Evolutionary conservation across 1,140 invertebrate genomes (phyloP).

Genomic region (Conus betulinus): DNA sequence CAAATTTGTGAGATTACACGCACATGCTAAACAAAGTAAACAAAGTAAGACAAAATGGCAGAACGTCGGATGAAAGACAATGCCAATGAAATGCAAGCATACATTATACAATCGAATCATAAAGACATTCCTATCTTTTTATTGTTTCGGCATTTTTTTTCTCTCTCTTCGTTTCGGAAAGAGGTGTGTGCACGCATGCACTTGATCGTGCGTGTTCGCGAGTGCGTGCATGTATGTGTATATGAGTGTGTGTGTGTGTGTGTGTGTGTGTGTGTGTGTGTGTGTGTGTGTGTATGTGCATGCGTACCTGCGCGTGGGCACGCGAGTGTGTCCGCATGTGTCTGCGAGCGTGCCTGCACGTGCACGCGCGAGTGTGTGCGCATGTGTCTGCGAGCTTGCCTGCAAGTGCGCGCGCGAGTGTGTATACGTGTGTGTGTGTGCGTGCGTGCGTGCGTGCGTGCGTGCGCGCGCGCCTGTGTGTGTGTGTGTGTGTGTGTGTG

Average conservation of each 20-base stretch:
- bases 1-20: no score
- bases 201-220: no score
- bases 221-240: not conserved
- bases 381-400: not conserved
- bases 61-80: no score
- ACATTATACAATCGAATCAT: no score
- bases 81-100: no score
- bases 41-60: no score
- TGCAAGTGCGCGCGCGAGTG: no score
- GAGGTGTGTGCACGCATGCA: no score
- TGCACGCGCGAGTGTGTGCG: not conserved
- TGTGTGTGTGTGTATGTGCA: not conserved
- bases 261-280: slow-evolving; percentile 20
- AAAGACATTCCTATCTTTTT: not conserved
- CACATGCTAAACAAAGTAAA: no score
- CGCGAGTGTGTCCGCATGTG: no score
- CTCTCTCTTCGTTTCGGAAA: no score
- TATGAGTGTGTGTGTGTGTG: not conserved
- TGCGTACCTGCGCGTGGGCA: not conserved
- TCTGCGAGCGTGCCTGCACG: not conserved
- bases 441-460: not conserved
- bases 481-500: slow-evolving; percentile 10
- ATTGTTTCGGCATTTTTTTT: not conserved
- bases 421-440: not conserved
- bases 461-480: not conserved